A percentile compares a stretch with the other conserved stretches of the same genome.
These are phyloP conservation scores for Mus caroli DNA, from an alignment of 2,797 vertebrate species.

Conservation along the genomic window DNA sequence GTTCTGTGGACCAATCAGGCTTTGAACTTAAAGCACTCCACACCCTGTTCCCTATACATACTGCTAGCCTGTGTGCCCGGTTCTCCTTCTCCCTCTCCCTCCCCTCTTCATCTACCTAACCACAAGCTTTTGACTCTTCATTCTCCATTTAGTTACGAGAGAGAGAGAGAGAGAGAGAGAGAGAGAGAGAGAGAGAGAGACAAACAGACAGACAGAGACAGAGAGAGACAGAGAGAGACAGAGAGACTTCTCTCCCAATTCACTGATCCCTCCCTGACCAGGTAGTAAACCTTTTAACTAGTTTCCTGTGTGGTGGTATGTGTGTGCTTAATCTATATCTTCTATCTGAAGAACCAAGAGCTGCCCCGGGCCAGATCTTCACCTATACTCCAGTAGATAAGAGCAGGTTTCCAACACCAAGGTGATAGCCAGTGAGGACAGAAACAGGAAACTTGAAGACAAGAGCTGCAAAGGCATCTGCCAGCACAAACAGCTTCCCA, in stretches of 20 bases:
- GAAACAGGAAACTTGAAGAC: neutral
- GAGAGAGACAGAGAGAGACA: too few species aligned
- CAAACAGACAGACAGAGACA: too few species aligned
- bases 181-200: too few species aligned
- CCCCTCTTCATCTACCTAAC: neutral
- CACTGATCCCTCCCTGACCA: neutral
- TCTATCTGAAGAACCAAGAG: neutral
- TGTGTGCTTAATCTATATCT: neutral
- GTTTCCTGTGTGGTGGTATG: neutral
- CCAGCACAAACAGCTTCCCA: neutral
- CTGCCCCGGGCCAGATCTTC: neutral
- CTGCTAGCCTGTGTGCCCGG: neutral
- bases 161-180: too few species aligned
- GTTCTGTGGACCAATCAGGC: neutral
- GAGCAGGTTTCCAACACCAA: neutral
- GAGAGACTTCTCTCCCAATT: neutral
- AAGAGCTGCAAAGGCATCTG: neutral
- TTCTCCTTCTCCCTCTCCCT: neutral
- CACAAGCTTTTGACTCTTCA: neutral
- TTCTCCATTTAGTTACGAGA: neutral
- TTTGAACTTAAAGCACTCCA: neutral
- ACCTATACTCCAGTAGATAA: neutral
- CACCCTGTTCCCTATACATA: neutral
- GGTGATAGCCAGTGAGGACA: neutral
- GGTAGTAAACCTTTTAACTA: neutral